Evolutionary conservation across 1,140 invertebrate genomes (phyloP).

Genomic region (Zaprionus vittiger): DNA sequence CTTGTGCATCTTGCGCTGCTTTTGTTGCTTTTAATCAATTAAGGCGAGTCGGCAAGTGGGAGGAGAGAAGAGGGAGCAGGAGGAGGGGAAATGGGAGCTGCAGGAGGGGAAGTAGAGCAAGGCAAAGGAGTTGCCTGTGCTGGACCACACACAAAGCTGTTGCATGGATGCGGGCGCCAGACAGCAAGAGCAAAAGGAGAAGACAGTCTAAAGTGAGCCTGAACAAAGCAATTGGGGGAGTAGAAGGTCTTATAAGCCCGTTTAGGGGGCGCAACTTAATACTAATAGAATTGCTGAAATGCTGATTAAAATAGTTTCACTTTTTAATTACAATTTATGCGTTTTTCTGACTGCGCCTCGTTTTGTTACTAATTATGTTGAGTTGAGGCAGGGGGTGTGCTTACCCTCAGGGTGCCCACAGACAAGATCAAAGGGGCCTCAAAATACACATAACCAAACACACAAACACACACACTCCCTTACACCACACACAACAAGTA

Average conservation of each 20-base stretch:
- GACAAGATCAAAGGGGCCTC: constrained; percentile 69
- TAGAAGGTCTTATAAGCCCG: neutral
- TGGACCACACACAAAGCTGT: constrained; percentile 64
- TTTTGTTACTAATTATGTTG: constrained; percentile 67
- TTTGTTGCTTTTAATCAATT: constrained; percentile 79
- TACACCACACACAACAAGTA: constrained; percentile 18
- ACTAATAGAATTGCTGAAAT: constrained; percentile 80
- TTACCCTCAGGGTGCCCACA: constrained; percentile 5
- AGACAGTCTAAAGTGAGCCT: neutral
- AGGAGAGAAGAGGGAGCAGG: neutral
- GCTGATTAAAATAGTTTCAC: constrained; percentile 81
- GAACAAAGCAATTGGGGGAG: neutral
- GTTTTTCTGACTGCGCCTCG: constrained; percentile 28
- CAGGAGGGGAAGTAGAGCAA: neutral
- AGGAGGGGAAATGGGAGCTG: constrained; percentile 3
- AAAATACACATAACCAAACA: constrained; percentile 13
- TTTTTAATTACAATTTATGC: constrained; percentile 81
- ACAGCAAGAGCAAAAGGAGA: neutral
- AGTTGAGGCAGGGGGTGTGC: constrained; percentile 34
- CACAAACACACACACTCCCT: constrained; percentile 5
- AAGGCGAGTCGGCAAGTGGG: constrained; percentile 47
- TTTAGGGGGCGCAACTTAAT: neutral
- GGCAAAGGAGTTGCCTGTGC: constrained; percentile 16
- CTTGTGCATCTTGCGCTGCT: constrained; percentile 48
- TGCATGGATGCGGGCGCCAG: constrained; percentile 60